phyloP scores from a whole-genome alignment of 2,888 invertebrate genomes.

The Polydrusus pterygomalis region DNA sequence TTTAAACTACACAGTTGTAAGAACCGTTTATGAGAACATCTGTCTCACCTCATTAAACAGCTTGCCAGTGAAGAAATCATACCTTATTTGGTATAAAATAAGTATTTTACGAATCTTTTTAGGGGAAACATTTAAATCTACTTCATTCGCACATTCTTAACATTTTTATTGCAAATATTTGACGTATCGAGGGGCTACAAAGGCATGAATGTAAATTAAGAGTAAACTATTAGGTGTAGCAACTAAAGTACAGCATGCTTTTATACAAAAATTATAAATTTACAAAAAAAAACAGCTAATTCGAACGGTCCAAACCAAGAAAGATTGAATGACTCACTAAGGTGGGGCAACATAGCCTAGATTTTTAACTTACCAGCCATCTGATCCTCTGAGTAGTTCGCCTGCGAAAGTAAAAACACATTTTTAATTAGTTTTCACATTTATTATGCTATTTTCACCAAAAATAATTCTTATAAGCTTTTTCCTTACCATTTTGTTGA shows the following conservation, averaged over 20 bases:
- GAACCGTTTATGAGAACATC: conserved; percentile 45
- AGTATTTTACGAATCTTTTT: conserved; percentile 66
- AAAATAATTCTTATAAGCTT: conserved; percentile 15
- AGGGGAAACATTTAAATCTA: conserved; percentile 56
- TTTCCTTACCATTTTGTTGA: conserved; percentile 63
- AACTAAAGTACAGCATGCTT: background rate
- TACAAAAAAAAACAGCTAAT: conserved; percentile 4
- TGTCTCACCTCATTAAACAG: conserved; percentile 33
- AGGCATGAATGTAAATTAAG: too few relatives aligned
- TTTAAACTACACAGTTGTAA: conserved; percentile 32
- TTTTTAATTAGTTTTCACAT: conserved; percentile 6
- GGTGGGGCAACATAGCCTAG: conserved; percentile 72
- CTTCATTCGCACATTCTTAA: conserved; percentile 61
- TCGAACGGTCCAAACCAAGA: conserved; percentile 25
- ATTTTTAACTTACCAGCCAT: conserved; percentile 86
- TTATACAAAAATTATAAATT: background rate
- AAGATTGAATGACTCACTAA: conserved; percentile 58
- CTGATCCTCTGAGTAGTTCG: conserved; percentile 92
- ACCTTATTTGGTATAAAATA: conserved; percentile 77
- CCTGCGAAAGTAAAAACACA: conserved; percentile 76
- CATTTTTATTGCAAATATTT: background rate
- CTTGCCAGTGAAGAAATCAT: conserved; percentile 74
- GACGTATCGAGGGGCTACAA: background rate
- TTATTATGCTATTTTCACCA: conserved; percentile 7
- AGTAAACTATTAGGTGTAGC: too few relatives aligned